These are phyloP conservation scores for Eulemur rufifrons DNA, from an alignment of 2,113 vertebrate species.

Conservation along the genomic window DNA sequence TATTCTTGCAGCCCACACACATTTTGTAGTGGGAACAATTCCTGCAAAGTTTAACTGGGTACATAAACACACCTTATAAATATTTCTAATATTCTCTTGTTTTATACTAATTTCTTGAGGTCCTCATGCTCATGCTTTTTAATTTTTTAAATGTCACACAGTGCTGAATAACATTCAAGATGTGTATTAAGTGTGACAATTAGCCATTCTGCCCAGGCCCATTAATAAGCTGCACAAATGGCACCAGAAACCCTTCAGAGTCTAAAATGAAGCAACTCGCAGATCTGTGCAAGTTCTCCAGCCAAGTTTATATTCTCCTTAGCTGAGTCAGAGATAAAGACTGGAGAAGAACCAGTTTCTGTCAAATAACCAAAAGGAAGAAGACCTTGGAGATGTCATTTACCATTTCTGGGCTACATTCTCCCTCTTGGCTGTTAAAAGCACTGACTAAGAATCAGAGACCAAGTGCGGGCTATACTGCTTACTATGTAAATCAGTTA, in stretches of 20 bases:
- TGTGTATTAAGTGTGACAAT: not conserved
- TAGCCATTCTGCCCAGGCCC: not conserved
- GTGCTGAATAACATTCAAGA: not conserved
- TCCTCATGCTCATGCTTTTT: not conserved
- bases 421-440: not conserved
- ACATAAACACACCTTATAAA: not conserved
- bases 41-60: slow-evolving; percentile 18
- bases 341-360: not conserved
- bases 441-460: not conserved
- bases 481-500: not conserved
- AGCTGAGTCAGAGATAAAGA: slow-evolving; percentile 31
- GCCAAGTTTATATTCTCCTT: not conserved
- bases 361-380: not conserved
- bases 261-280: slow-evolving; percentile 26
- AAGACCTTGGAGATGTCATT: not conserved
- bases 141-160: not conserved
- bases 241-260: not conserved
- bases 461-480: not conserved
- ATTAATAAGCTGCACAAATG: not conserved
- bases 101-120: slow-evolving; percentile 21
- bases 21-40: slow-evolving; percentile 30
- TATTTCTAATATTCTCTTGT: not conserved
- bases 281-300: not conserved
- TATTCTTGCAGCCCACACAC: not conserved
- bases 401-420: not conserved